Conservation (phyloP, 2,113 vertebrate species). For the Acrocephalus arundinaceus region DNA sequence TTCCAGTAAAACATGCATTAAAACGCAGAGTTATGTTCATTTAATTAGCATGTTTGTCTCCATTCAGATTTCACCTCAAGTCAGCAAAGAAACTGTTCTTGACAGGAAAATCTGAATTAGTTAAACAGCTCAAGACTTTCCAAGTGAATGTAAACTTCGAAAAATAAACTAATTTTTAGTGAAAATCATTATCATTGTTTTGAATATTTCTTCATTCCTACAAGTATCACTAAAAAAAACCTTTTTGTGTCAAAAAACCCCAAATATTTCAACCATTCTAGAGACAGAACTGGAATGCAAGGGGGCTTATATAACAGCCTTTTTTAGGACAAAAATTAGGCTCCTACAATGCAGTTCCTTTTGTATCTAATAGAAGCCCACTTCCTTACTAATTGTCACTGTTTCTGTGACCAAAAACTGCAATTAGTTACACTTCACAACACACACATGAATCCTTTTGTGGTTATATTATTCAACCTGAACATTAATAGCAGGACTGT, state of each 20-base stretch:
- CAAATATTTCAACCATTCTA: background rate
- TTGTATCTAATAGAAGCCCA: slow-evolving; percentile 33
- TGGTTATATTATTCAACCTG: slow-evolving; percentile 27
- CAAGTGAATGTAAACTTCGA: background rate
- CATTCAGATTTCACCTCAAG: background rate
- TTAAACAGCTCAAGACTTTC: background rate
- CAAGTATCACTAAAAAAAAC: background rate
- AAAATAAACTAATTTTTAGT: background rate
- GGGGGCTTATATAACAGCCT: background rate
- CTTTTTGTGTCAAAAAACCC: background rate
- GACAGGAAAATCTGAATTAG: slow-evolving; percentile 1
- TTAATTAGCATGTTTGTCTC: background rate
- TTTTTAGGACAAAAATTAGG: slow-evolving; percentile 31
- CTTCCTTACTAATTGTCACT: slow-evolving; percentile 46
- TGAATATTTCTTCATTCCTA: background rate
- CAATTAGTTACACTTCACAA: slow-evolving; percentile 66
- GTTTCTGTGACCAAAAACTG: slow-evolving; percentile 52
- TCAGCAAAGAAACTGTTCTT: background rate
- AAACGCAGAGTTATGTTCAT: background rate
- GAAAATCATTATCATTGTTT: background rate
- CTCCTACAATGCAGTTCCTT: slow-evolving; percentile 26
- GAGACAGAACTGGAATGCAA: slow-evolving; percentile 10
- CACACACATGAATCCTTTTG: slow-evolving; percentile 47
- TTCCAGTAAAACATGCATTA: background rate
- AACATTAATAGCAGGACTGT: slow-evolving; percentile 62